Base-by-base conservation (phyloP, 92 coral and sea anemone species). In the Umimayanthus kanabou region DNA sequence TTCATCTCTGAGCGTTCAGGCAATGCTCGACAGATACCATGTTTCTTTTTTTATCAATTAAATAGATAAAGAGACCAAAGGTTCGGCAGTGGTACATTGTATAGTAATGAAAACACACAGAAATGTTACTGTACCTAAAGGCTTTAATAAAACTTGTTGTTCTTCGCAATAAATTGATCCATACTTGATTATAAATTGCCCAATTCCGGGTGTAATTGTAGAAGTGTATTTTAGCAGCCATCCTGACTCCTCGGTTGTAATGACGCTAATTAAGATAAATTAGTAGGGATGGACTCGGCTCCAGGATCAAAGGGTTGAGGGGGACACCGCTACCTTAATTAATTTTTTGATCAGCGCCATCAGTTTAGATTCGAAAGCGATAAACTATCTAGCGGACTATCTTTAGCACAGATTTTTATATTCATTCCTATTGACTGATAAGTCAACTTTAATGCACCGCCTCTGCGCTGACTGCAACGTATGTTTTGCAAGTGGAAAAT, bases 191-290 rank as follows among this genome's bases (percentile, higher is more conserved):
- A 9, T 47, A 83, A 29, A 29, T 83, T 49, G 67, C 13, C 61
- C 53, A 49, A 83, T 67, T 82, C 28, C n/a, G 15, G 2, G 79
- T 67, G 87, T 69, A 83, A 83, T 20, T 71, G 79, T 25, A 83
- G 87, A 83, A 69, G 78, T 43, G 77, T 45, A 49, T 71, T 83
- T 71, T 83, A 53, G 53, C 45, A 77, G 78, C 74, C 87, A 70
- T 47, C 64, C 77, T 18, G 87, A 55, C 87, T 83, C 87, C 78
- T 69, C 30, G 53, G 91, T 73, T 76, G 83, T 91, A 94, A 91
- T 91, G 98, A 94, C 98, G 90, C 86, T 94, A 94, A 94, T 94
- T 94, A 94, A 93, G 98, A 94, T 94, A 92, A 93, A 94, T 93
- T 89, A 85, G 89, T 49, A 45, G 87, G 87, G 87, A 42, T 20